Evolutionary conservation across 2,113 vertebrate species (phyloP), one percentile per base, ranked within the genome.

Genomic region (Synodontis membranacea): DNA sequence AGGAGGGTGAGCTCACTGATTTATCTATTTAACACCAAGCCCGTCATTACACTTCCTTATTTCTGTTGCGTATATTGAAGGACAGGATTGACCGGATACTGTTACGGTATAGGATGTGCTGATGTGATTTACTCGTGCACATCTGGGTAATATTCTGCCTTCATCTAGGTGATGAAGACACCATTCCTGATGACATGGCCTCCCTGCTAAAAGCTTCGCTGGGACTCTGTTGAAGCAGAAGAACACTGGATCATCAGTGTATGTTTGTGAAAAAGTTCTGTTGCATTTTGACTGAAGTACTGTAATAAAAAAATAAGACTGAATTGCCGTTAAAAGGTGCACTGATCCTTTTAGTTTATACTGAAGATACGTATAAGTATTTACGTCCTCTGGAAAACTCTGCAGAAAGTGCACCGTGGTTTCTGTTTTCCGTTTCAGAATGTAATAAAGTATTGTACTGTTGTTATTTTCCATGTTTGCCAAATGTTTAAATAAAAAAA

Each of bases 1-100:
- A 96, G 91, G 89, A 94, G 89, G 96, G 96, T 96, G 91, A 91
- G 88, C 37, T 62, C 72, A n/a, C 15, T 76, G 31, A 39, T 58
- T 25, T n/a, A n/a, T 15, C 42, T 25, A 42, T 42, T 72, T 2
- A 42, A 72, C 68, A 42, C 37, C 39, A 72, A 25, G 42, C 25
- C 37, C 12, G 46, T 50, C 25, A 78, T n/a, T 78, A 78, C 5
- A 50, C 39, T 62, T 46, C 42, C 12, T 54, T 17, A 72, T 84
- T 84, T 72, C 21, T 60, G 23, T 39, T 15, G 50, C 12, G 31
- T 14, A 44, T 80, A 28, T 25, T 6, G 34, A 17, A 37, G 31
- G 5, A 68, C 15, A 31, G 3, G 44, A 34, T 66, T 17, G 17
- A 37, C 79, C 15, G 54, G 23, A 14, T 28, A 25, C 79, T 42